Base-by-base conservation (phyloP, 2,888 invertebrate species). In the Drosophila atroscutellata region DNA sequence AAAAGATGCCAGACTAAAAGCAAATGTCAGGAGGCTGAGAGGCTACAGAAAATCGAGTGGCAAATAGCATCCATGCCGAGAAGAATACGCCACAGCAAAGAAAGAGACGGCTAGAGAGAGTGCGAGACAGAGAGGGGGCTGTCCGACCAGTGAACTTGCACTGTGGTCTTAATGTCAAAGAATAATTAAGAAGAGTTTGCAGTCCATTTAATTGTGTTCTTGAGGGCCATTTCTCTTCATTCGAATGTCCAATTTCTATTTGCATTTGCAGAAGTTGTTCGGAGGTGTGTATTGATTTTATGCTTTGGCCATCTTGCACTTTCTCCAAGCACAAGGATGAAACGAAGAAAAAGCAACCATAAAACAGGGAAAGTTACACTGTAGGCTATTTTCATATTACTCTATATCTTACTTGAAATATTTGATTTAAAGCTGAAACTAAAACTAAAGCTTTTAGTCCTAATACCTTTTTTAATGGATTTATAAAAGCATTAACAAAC, bases 21-120 rank as follows among this genome's bases (percentile, higher is more conserved):
- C 66, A 75, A 78, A 78, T 52, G 66, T 67, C 63, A 67, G 64
- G 49, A 45, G 54, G 73, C 60, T 62, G 59, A 50, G 58, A n/a
- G n/a, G 54, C 26, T 9, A 26, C 37, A 47, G 60, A 61, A 63
- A 83, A 72, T 86, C 81, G 78, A 78, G 75, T 81, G 83, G 80
- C 81, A 80, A 69, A 69, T 87, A 72, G 64, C 66, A 73, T 69
- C 65, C 61, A 67, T 65, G 72, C 67, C 58, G 42, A 61, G 59
- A 61, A 26, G 11, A 20, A n/a, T 42, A 11, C 2, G 42, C 20
- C 11, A 20, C 42, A 20, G 42, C 11, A 54, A 20, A 57, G 50
- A 56, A 39, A 60, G 32, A 66, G 63, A 58, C 30, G 39, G 3
- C 15, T 7, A 15, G 13, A 3, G 39, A 60, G 57, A 58, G 18